A percentile compares a stretch with the other conserved stretches of the same genome.
phyloP scores from a whole-genome alignment of 2,888 invertebrate genomes.

The Drosophila parthenogenetica region DNA sequence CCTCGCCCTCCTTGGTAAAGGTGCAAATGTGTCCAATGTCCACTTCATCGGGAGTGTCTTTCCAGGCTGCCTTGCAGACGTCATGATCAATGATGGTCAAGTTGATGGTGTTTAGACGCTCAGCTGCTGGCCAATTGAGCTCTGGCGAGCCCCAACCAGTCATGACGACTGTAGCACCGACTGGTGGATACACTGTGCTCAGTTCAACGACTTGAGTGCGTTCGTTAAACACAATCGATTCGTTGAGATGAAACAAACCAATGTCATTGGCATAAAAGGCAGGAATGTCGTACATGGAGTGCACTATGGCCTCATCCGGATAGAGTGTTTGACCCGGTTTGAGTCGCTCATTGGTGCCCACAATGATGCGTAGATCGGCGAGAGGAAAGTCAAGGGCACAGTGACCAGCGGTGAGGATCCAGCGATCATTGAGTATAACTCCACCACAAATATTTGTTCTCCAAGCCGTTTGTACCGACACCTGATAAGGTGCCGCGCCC shows the following conservation, averaged over 20 bases:
- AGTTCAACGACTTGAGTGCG: conserved; percentile 86
- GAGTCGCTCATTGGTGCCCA: conserved; percentile 69
- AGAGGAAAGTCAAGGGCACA: conserved; percentile 69
- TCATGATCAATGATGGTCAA: conserved; percentile 86
- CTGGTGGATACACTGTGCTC: conserved; percentile 64
- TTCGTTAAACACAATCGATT: conserved; percentile 86
- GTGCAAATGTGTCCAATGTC: conserved; percentile 87
- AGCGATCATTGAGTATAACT: conserved; percentile 71
- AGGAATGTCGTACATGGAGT: conserved; percentile 71
- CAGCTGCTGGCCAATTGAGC: conserved; percentile 85
- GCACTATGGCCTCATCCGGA: conserved; percentile 54
- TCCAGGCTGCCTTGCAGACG: conserved; percentile 86
- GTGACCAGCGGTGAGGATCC: conserved; percentile 81
- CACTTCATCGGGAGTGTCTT: conserved; percentile 83
- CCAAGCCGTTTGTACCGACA: conserved; percentile 75
- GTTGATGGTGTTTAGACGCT: conserved; percentile 86
- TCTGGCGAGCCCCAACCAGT: conserved; percentile 88
- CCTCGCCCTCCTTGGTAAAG: conserved; percentile 86
- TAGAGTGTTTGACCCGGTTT: conserved; percentile 61
- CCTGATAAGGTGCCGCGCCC: conserved; percentile 80
- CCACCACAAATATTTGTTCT: conserved; percentile 78
- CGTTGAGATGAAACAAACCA: conserved; percentile 87
- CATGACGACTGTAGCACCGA: conserved; percentile 86
- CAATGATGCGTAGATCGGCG: conserved; percentile 60
- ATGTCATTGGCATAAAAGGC: conserved; percentile 87